A percentile compares a stretch with the other conserved stretches of the same genome.
Evolutionary conservation across 2,113 vertebrate genomes (phyloP).

Genomic region (Apaloderma vittatum): DNA sequence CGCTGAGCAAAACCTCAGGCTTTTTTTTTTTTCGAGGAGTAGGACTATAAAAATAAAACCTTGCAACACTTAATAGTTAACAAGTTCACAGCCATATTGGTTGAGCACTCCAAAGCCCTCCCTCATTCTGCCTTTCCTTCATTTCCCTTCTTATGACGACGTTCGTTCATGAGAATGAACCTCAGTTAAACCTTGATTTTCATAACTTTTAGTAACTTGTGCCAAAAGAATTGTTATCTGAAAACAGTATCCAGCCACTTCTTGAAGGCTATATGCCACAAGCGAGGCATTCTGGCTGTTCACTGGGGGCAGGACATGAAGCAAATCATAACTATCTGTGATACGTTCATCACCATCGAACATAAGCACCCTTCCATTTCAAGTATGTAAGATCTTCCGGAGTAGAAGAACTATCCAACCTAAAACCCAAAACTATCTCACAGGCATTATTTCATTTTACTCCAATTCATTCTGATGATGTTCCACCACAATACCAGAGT

Average conservation of each 20-base stretch:
- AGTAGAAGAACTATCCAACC: background rate
- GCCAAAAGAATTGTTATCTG: background rate
- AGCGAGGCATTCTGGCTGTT: background rate
- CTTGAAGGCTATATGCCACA: background rate
- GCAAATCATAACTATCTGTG: background rate
- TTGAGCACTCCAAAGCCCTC: background rate
- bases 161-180: background rate
- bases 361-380: background rate
- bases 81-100: background rate
- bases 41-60: background rate
- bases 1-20: background rate
- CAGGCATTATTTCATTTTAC: background rate
- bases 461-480: background rate
- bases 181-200: background rate
- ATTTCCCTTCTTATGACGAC: background rate
- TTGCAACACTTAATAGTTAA: background rate
- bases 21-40: background rate
- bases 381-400: background rate
- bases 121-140: background rate
- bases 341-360: background rate
- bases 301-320: background rate
- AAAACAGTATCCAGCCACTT: background rate
- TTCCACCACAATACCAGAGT: rapidly evolving
- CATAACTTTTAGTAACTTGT: background rate
- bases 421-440: background rate